Conservation (phyloP, 2,797 vertebrate genomes). For the Urocyon cinereoargenteus region DNA sequence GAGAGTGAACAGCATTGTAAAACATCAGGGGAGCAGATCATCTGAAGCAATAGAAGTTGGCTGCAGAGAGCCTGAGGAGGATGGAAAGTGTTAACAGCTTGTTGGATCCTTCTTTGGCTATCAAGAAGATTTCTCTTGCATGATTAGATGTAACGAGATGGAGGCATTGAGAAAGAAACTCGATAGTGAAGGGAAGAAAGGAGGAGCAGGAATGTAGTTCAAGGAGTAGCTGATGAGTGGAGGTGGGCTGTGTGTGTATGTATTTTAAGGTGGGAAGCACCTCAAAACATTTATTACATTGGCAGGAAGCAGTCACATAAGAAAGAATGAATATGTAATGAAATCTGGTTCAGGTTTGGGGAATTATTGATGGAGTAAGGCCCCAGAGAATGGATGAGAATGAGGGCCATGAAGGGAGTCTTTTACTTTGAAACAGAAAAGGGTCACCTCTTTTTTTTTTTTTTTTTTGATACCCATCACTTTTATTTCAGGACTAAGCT, state of each 20-base stretch:
- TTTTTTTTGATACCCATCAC: neutral
- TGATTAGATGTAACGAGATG: neutral
- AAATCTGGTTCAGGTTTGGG: neutral
- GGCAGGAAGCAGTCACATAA: conserved; percentile 37
- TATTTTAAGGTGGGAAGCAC: neutral
- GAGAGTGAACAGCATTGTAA: neutral
- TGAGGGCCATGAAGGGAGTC: neutral
- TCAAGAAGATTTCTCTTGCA: neutral
- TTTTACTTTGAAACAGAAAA: neutral
- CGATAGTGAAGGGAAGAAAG: neutral
- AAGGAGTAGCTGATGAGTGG: neutral
- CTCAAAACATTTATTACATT: neutral
- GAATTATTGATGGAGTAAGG: neutral
- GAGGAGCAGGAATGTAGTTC: neutral
- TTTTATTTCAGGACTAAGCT: conserved; percentile 16
- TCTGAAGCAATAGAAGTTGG: neutral
- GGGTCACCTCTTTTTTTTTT: neutral
- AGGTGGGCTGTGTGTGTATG: neutral
- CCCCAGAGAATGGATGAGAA: neutral
- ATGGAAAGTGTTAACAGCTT: neutral
- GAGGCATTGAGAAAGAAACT: neutral
- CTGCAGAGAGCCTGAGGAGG: neutral
- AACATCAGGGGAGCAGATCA: neutral
- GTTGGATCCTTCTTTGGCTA: neutral
- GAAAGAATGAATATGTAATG: conserved; percentile 5